These are phyloP conservation scores for Carpatolechia fugitivella DNA, from an alignment of 2,888 invertebrate species.

Conservation along the genomic window DNA sequence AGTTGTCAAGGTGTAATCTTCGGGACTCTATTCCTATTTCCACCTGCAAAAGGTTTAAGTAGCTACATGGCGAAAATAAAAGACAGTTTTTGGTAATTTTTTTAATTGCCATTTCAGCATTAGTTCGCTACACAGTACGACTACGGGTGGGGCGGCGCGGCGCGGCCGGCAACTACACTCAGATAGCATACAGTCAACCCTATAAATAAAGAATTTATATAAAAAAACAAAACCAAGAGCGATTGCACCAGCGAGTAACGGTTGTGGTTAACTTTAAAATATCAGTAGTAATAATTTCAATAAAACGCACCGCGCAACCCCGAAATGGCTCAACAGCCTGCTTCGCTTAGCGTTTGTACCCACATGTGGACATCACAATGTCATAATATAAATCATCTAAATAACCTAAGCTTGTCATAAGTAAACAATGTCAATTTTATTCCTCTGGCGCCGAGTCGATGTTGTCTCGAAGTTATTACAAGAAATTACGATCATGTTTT, in stretches of 20 bases:
- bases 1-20: too few relatives aligned
- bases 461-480: not conserved
- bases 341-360: slow-evolving; percentile 35
- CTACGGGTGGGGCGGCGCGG: slow-evolving; percentile 2
- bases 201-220: not conserved
- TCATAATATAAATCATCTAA: slow-evolving; percentile 21
- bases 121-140: slow-evolving; percentile 30
- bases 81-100: slow-evolving; percentile 11
- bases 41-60: too few relatives aligned
- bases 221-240: too few relatives aligned
- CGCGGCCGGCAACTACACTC: not conserved
- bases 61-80: not conserved
- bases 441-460: not conserved
- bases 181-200: not conserved
- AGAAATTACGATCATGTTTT: not conserved
- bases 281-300: not conserved
- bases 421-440: slow-evolving; percentile 17
- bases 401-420: slow-evolving; percentile 7
- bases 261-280: too few relatives aligned
- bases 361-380: slow-evolving; percentile 34
- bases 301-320: not conserved
- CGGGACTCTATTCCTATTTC: too few relatives aligned
- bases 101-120: slow-evolving; percentile 61
- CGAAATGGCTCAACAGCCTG: slow-evolving; percentile 18
- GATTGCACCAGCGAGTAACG: too few relatives aligned